Base-by-base conservation (phyloP, 2,113 vertebrate species). In the Ciconia maguari region DNA sequence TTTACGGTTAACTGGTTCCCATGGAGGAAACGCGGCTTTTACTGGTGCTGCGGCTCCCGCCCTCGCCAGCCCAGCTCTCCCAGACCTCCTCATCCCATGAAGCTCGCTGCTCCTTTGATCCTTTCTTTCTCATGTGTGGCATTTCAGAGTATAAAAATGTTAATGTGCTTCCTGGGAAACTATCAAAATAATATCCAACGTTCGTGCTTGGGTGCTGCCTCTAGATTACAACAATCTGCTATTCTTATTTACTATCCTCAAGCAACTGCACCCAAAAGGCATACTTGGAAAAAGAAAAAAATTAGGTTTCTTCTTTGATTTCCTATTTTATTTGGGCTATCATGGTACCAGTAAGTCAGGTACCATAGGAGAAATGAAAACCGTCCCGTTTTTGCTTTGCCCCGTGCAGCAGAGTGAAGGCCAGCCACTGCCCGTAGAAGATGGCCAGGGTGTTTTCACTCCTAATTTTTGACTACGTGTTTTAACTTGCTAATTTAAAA, bases 381-480 rank as follows among this genome's bases (percentile, higher is more conserved):
- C 8, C 1, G 2, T 34, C 34, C 30, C 14, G 1, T 5, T 57
- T 84, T 72, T 16, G 9, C 42, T 30, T 48, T 19, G n/a, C 19
- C 3, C n/a, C 4, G 1, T 14, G 24, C 11, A n/a, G 60, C 60
- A 49, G 55, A 42, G 52, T 0, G 7, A 6, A 16, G 46, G 46
- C 60, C 9, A 18, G 62, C 24, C 25, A 1, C 58, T 18, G 48
- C 41, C 3, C 0, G 36, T 0, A 48, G 32, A 10, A 19, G 38
- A 30, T 12, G 26, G 21, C 30, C 41, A 5, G 36, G 24, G 26
- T 24, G 32, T 38, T 32, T 36, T 51, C 42, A 13, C 20, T 24
- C 34, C 64, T 14, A 0, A 55, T 76, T 61, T 72, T 68, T 62
- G 41, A 70, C 65, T 6, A 20, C 7, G 2, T 26, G 52, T 41